Conservation (phyloP, 2,113 vertebrate genomes). For the Phylloscopus trochiloides region DNA sequence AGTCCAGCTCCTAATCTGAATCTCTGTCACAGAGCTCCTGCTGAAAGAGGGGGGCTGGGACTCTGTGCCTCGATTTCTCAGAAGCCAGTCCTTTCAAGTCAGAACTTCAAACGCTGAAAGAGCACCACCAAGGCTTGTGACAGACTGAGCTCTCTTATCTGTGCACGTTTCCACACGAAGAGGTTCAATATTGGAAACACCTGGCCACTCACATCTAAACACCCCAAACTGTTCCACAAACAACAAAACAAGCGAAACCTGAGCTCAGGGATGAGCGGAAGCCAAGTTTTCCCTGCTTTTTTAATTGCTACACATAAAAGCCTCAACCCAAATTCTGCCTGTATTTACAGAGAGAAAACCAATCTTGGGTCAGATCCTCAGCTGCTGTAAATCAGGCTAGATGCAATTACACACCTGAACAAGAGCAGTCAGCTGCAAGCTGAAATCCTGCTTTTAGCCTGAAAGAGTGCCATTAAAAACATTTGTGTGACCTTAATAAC, state of each 20-base stretch:
- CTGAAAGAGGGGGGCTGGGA: background rate
- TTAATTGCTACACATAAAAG: background rate
- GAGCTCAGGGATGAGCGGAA: background rate
- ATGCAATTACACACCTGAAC: background rate
- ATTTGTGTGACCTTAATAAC: background rate
- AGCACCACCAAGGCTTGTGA: background rate
- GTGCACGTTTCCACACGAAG: background rate
- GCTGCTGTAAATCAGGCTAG: background rate
- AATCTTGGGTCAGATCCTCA: background rate
- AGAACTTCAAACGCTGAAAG: background rate
- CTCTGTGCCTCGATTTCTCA: background rate
- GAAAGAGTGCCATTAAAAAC: background rate
- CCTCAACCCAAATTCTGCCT: background rate
- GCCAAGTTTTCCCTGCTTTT: background rate
- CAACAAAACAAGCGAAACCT: background rate
- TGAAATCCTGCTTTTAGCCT: background rate
- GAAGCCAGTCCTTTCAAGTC: conserved; percentile 28
- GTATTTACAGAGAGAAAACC: background rate
- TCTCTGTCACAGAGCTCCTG: background rate
- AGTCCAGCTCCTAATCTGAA: background rate
- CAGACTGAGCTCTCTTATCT: background rate
- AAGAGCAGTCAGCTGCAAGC: background rate
- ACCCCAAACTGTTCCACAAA: background rate
- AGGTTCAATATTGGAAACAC: background rate
- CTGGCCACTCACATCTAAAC: background rate